Base-by-base conservation (phyloP, 2,888 invertebrate genomes). In the Drosophila limbata region DNA sequence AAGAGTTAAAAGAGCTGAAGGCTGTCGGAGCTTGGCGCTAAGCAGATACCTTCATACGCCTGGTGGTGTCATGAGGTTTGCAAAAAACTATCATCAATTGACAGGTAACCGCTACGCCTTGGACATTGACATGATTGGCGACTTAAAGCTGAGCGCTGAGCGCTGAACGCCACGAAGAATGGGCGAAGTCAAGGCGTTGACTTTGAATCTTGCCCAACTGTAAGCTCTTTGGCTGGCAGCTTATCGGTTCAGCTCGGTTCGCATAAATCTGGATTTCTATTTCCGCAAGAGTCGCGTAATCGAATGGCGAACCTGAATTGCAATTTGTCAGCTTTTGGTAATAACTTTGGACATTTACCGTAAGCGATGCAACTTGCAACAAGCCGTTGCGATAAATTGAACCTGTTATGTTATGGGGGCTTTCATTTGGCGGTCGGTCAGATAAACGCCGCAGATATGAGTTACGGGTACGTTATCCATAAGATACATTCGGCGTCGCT, bases 251-350 rank as follows among this genome's bases (percentile, higher is more conserved):
- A 57, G 37, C 8, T 37, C n/a, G n/a, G 35, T 35, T 59, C 61
- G 61, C 64, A 78, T 73, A 76, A 78, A 76, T 76, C 69, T 73
- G 64, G 56, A 77, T 75, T 75, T 77, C 68, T 73, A 76, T 84
- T 87, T 82, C 81, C 87, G 81, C 81, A 70, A 42, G 40, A 66
- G 71, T 67, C 60, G 73, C 86, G 75, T 72, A 72, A 72, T 74
- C 81, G 48, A 69, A 73, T 65, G 69, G 63, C 76, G 44, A 50
- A 64, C 69, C 70, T 69, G 73, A 85, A 76, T 76, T 67, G 87
- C 86, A 87, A 85, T 85, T 85, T 89, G 85, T 89, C 89, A 84
- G 89, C 89, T 89, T 85, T 87, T 79, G 81, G 88, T 89, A 79
- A 88, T 86, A 85, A 87, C 84, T 88, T 88, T 84, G 77, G 81